A percentile compares a stretch with the other conserved stretches of the same genome.
Evolutionary conservation across 2,113 vertebrate genomes (phyloP).

Genomic region (Malurus melanocephalus): DNA sequence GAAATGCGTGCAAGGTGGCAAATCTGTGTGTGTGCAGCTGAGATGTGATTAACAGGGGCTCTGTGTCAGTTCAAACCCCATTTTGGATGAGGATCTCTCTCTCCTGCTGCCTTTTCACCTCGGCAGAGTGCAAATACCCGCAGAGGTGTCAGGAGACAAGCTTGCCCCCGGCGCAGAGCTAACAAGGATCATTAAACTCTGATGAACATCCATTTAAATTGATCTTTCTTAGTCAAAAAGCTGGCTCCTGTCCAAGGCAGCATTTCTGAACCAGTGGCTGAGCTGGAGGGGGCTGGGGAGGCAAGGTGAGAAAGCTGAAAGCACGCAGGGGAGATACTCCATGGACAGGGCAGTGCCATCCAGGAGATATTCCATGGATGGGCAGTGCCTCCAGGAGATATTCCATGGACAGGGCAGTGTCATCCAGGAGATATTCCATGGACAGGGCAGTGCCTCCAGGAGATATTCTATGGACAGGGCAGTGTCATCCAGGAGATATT

Average conservation of each 20-base stretch:
- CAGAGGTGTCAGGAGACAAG: conserved; percentile 5
- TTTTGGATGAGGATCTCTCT: neutral
- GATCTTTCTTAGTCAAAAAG: conserved; percentile 9
- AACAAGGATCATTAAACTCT: conserved; percentile 49
- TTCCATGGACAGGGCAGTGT: too few relatives aligned
- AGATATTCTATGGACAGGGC: too few relatives aligned
- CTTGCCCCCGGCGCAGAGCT: neutral
- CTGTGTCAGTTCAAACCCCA: neutral
- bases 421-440: too few relatives aligned
- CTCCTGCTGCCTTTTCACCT: neutral
- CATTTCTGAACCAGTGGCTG: accelerated
- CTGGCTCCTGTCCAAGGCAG: neutral
- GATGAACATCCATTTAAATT: conserved; percentile 43
- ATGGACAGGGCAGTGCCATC: neutral
- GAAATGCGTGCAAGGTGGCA: neutral
- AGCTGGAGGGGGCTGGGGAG: neutral
- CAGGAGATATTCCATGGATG: neutral
- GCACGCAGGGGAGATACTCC: neutral
- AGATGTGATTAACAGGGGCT: neutral
- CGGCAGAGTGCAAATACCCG: neutral
- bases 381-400: too few relatives aligned
- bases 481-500: too few relatives aligned
- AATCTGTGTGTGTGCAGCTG: neutral
- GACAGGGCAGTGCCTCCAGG: too few relatives aligned
- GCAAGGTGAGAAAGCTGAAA: neutral